phyloP scores from a whole-genome alignment of 2,113 vertebrate genomes.

The Brachyhypopomus occidentalis region DNA sequence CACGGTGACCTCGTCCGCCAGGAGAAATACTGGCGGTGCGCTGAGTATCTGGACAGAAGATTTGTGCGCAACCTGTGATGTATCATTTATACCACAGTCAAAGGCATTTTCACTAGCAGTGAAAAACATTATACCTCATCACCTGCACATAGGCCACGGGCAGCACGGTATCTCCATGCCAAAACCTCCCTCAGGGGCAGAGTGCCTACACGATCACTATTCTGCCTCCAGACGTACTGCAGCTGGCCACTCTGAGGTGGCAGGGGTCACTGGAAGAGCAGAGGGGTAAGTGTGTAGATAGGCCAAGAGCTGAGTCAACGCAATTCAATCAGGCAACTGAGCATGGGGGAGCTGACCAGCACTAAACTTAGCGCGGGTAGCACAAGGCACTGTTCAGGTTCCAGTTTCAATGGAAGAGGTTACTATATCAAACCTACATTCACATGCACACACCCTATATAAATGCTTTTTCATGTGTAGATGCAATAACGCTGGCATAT shows the following conservation, averaged over 20 bases:
- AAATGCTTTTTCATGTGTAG: not conserved
- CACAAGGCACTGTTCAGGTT: constrained; percentile 37
- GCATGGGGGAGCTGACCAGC: constrained; percentile 53
- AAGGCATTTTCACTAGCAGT: not conserved
- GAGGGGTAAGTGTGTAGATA: constrained; percentile 16
- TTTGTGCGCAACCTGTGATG: not conserved
- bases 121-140: constrained; percentile 10
- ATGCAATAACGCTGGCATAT: not conserved
- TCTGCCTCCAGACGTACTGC: not conserved
- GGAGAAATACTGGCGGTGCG: not conserved
- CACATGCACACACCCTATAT: not conserved
- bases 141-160: not conserved
- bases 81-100: not conserved
- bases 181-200: not conserved
- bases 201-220: not conserved
- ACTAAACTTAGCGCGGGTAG: constrained; percentile 72
- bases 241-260: constrained; percentile 12
- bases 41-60: not conserved
- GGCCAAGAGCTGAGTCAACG: constrained; percentile 72
- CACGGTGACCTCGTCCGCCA: not conserved
- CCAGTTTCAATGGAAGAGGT: constrained; percentile 53
- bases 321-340: constrained; percentile 70
- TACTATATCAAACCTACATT: not conserved
- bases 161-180: not conserved
- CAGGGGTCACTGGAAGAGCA: constrained; percentile 41